Conservation (phyloP, 2,797 vertebrate genomes). For the Bufotes viridis region DNA sequence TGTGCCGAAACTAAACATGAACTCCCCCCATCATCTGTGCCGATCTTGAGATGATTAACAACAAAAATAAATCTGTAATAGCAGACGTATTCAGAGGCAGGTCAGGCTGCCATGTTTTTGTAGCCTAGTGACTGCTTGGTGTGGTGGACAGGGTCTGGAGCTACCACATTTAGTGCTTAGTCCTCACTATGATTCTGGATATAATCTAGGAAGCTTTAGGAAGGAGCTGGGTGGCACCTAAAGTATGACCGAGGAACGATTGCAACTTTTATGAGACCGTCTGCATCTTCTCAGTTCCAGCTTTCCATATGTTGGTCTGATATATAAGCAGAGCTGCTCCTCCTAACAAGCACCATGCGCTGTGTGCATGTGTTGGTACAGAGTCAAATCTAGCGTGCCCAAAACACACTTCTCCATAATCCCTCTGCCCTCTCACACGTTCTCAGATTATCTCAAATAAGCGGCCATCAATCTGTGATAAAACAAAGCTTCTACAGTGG, state of each 20-base stretch:
- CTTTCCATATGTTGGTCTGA: conserved; percentile 21
- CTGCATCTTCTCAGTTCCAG: neutral
- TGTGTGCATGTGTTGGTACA: neutral
- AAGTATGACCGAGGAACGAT: neutral
- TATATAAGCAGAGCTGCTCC: conserved; percentile 21
- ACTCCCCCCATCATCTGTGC: neutral
- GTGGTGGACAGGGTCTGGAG: neutral
- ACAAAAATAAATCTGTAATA: conserved; percentile 21
- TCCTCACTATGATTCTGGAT: neutral
- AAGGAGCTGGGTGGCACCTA: conserved; percentile 16
- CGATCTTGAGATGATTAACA: conserved; percentile 11
- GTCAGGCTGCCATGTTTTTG: neutral
- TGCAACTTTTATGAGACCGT: neutral
- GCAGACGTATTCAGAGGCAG: neutral
- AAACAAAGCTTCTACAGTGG: neutral
- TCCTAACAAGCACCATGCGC: neutral
- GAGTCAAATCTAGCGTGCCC: conserved; percentile 1
- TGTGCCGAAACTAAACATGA: neutral
- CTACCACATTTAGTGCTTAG: conserved; percentile 19
- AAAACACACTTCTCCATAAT: conserved; percentile 20
- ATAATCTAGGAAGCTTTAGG: conserved; percentile 16
- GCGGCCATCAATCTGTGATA: conserved; percentile 13
- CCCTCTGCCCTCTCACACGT: neutral
- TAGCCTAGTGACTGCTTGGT: conserved; percentile 34
- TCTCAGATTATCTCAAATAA: conserved; percentile 38